phyloP scores from a whole-genome alignment of 2,888 invertebrate genomes.

The Amphipoea lucens region DNA sequence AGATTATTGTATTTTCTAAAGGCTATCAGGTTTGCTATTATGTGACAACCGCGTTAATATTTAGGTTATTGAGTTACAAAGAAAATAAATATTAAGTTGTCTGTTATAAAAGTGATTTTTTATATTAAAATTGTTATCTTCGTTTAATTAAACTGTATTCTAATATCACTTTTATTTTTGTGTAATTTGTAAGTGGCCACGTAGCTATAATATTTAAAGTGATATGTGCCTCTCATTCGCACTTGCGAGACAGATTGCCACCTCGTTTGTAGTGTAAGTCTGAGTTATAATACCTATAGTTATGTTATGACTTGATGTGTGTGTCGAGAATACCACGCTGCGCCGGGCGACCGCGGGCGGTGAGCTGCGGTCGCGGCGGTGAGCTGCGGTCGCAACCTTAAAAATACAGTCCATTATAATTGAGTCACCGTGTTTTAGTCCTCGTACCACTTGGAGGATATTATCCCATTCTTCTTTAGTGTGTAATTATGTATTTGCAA shows the following conservation, averaged over 20 bases:
- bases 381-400: too few relatives aligned
- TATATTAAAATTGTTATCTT: not conserved
- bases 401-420: too few relatives aligned
- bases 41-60: conserved; percentile 21
- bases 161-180: not conserved
- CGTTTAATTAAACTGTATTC: not conserved
- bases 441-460: too few relatives aligned
- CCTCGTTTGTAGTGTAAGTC: not conserved
- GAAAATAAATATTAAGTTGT: conserved; percentile 1
- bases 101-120: not conserved
- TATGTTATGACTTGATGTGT: not conserved
- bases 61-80: conserved; percentile 23
- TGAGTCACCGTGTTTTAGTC: too few relatives aligned
- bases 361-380: too few relatives aligned
- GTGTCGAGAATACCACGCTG: not conserved
- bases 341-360: too few relatives aligned
- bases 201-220: not conserved
- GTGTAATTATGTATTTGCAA: not conserved
- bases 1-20: not conserved
- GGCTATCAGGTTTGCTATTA: not conserved
- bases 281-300: not conserved
- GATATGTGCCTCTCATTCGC: not conserved
- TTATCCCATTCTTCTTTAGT: too few relatives aligned
- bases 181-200: not conserved
- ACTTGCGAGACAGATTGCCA: not conserved